Percentiles rank a stretch among this genome's conserved stretches.
phyloP scores from a whole-genome alignment of 2,888 invertebrate genomes.

The Slavum lentiscoides region DNA sequence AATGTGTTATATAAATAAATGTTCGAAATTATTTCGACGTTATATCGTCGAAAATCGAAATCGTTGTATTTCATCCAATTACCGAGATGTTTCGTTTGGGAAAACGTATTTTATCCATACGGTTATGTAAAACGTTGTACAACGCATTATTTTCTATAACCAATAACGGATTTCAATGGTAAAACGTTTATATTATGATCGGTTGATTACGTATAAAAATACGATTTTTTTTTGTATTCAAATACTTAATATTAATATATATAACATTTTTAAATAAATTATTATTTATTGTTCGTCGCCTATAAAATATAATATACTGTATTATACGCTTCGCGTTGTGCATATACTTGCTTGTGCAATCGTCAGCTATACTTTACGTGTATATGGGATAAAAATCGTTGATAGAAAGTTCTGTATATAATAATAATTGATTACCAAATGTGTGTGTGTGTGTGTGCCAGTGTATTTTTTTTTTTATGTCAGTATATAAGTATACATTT shows the following conservation, averaged over 20 bases:
- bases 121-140: not conserved
- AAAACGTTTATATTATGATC: not conserved
- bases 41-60: conserved; percentile 23
- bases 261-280: too few relatives aligned
- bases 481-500: too few relatives aligned
- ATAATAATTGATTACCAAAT: conserved; percentile 19
- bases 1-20: conserved; percentile 22
- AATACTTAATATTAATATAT: too few relatives aligned
- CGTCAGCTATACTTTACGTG: not conserved
- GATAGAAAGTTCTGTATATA: conserved; percentile 6
- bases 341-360: not conserved
- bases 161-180: not conserved
- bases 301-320: too few relatives aligned
- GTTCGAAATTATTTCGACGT: conserved; percentile 30
- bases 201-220: too few relatives aligned
- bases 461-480: too few relatives aligned
- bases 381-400: not conserved
- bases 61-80: conserved; percentile 17
- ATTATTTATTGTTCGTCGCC: too few relatives aligned
- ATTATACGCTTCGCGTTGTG: too few relatives aligned
- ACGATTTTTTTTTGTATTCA: too few relatives aligned
- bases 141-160: not conserved
- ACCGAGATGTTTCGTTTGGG: conserved; percentile 25
- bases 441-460: too few relatives aligned
- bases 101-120: conserved; percentile 25